Evolutionary conservation across 1,140 invertebrate species (phyloP).

Genomic region (Nebria ingens): DNA sequence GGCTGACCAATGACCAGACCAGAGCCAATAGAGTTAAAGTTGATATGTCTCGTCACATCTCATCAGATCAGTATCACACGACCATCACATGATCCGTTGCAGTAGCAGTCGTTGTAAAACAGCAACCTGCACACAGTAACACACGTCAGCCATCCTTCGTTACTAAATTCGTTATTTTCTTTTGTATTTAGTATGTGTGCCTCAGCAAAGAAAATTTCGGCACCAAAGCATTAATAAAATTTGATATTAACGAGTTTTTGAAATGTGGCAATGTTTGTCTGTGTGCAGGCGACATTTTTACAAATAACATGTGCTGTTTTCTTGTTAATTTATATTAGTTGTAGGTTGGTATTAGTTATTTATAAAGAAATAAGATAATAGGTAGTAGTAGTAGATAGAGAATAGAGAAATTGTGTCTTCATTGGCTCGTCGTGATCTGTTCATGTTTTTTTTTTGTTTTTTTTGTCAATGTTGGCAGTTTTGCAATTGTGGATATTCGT

Average conservation of each 20-base stretch:
- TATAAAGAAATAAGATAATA: no score
- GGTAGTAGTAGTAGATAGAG: background rate
- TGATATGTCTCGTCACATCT: no score
- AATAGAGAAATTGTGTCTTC: background rate
- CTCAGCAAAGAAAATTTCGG: no score
- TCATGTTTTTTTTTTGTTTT: background rate
- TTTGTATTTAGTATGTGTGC: constrained; percentile 13
- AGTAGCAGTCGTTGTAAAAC: no score
- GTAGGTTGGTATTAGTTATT: no score
- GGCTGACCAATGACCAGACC: no score
- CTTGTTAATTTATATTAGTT: background rate
- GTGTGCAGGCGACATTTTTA: constrained; percentile 27
- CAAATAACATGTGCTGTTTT: background rate
- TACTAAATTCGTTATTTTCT: constrained; percentile 19
- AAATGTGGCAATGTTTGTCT: constrained; percentile 35
- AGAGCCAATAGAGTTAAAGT: no score
- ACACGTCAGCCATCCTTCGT: constrained; percentile 23
- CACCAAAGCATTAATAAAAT: no score
- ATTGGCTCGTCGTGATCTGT: background rate
- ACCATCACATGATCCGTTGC: no score
- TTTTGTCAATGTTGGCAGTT: background rate
- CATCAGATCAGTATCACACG: no score
- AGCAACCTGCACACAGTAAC: constrained; percentile 35
- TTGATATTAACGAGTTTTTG: no score
- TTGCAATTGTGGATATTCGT: background rate